A percentile compares a stretch with the other conserved stretches of the same genome.
These are phyloP conservation scores for Nomada ferruginata DNA, from an alignment of 2,888 invertebrate genomes.

Conservation along the genomic window DNA sequence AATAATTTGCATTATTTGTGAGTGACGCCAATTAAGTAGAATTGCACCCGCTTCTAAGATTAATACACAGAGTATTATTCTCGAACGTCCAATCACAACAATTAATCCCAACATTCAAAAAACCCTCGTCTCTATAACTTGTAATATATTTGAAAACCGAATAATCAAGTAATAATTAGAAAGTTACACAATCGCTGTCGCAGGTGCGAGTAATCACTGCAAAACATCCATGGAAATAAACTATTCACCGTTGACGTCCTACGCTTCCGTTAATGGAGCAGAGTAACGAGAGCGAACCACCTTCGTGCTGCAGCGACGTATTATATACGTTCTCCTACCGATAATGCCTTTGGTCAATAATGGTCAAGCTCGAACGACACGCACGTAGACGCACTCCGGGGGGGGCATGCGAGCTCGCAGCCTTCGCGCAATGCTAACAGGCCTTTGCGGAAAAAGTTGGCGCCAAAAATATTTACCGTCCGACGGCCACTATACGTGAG, in stretches of 20 bases:
- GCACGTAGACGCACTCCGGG: conserved; percentile 62
- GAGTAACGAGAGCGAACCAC: conserved; percentile 28
- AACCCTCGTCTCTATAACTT: neutral
- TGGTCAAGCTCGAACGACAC: conserved; percentile 66
- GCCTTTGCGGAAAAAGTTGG: conserved; percentile 76
- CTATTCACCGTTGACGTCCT: neutral
- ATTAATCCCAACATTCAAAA: neutral
- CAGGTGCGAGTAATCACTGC: no score
- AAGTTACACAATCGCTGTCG: no score
- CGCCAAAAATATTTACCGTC: conserved; percentile 81
- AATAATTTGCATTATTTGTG: neutral
- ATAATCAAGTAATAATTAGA: neutral
- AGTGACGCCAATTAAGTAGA: neutral
- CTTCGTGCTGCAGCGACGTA: conserved; percentile 42
- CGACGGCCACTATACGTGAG: conserved; percentile 68
- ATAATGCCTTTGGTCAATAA: conserved; percentile 80
- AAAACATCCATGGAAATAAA: no score
- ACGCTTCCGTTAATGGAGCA: conserved; percentile 53
- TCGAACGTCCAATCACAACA: no score
- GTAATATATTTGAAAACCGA: neutral
- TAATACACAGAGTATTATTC: no score
- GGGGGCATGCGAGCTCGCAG: conserved; percentile 53
- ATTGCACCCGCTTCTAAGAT: no score
- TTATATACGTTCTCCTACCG: conserved; percentile 62
- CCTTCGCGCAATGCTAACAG: conserved; percentile 70